Conservation (phyloP, 2,797 vertebrate genomes). For the Catharus ustulatus region DNA sequence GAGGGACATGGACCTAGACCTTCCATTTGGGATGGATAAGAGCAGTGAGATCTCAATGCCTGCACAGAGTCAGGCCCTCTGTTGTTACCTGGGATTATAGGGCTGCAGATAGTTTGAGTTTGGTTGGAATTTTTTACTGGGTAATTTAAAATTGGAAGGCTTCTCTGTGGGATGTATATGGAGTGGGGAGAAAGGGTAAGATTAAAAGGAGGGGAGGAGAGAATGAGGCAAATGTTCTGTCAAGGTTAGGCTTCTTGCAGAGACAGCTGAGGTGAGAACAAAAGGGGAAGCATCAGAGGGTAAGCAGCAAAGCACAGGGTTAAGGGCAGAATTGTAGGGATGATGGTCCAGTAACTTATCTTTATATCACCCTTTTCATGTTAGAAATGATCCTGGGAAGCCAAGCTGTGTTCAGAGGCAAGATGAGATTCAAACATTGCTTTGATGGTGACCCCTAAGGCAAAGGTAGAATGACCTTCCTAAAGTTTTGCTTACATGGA, state of each 20-base stretch:
- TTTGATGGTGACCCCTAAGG: not conserved
- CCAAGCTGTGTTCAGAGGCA: slow-evolving; percentile 24
- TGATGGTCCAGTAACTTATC: not conserved
- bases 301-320: slow-evolving; percentile 33
- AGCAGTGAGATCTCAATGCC: not conserved
- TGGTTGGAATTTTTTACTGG: not conserved
- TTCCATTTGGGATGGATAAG: not conserved
- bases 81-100: not conserved
- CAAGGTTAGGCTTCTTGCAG: not conserved
- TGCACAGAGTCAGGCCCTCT: not conserved
- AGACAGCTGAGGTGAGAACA: not conserved
- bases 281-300: slow-evolving; percentile 4
- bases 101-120: not conserved
- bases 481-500: slow-evolving; percentile 6
- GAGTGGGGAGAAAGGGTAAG: not conserved
- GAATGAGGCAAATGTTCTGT: not conserved
- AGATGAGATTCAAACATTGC: not conserved
- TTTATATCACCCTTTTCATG: not conserved
- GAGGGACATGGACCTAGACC: not conserved
- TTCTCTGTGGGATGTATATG: not conserved
- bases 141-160: not conserved
- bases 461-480: not conserved
- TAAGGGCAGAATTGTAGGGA: slow-evolving; percentile 17
- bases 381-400: slow-evolving; percentile 37
- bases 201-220: not conserved